Evolutionary conservation across 2,113 vertebrate species (phyloP), one percentile per base, ranked within the genome.

Genomic region (Channa maculata): DNA sequence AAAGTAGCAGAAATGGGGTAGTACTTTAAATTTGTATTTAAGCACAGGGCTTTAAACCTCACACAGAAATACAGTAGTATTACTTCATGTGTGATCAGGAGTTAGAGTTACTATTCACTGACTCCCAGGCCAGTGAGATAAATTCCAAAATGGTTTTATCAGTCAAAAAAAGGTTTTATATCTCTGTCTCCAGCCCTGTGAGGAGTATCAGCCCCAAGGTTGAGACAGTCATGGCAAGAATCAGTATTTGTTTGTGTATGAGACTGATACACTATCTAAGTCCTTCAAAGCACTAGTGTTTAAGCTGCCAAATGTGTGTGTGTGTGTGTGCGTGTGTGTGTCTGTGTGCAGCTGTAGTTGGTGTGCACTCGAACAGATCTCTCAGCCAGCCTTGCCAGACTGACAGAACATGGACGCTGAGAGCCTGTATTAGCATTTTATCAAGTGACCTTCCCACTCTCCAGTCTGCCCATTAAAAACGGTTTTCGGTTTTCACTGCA

Each of bases 351-450:
- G 65, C 39, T 41, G 34, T 63, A 12, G 13, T n/a, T 2, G 36
- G 54, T 70, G 50, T 52, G 53, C 54, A 41, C 69, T 65, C 75
- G 54, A 63, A 39, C 66, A 45, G 41, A 33, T 69, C 69, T 63
- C 51, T 38, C 43, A 36, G 12, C 51, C 65, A 33, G 54, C 62
- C 72, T 61, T 53, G 60, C 80, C 76, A 84, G 72, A 55, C 84
- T 73, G 87, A 83, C 86, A 70, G 62, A 77, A 15, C 82, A 45
- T 50, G 49, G 79, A 81, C 66, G 58, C 69, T 68, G 52, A 74
- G 57, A 38, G 52, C 84, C 77, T 41, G 5, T 53, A 83, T 89
- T 73, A 86, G 78, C 88, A 82, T 90, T 84, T 89, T 84, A 86
- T 89, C 71, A 65, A 46, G 67, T 63, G 79, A 83, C 83, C 85